Evolutionary conservation across 2,888 invertebrate species (phyloP), one percentile per base, ranked within the genome.

Genomic region (Ditula angustiorana): DNA sequence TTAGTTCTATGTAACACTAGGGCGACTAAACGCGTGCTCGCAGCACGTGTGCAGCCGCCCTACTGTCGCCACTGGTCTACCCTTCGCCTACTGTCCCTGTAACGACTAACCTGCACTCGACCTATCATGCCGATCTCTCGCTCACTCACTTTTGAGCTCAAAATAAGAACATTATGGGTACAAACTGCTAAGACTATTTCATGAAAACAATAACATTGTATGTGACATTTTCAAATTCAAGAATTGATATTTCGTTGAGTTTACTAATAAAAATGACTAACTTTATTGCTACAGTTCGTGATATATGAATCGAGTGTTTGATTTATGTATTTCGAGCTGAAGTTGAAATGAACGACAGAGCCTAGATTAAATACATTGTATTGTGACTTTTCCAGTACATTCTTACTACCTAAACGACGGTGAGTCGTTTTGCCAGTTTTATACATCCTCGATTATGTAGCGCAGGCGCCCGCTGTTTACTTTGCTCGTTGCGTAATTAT

Each of bases 351-450:
- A 72, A 72, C 58, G 75, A 76, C 77, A 75, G 67, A 75, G 78
- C 78, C 46, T 71, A 69, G 76, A 73, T 63, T 28, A 55, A 50
- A 47, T 41, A 53, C 61, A 61, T 56, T 55, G 49, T 57, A 33
- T 63, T 63, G 41, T 53, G 28, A 49, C 68, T 68, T 52, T 81
- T 82, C 61, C 83, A 82, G 83, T 81, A 73, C 74, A 73, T 57
- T 67, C 76, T 66, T 80, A 76, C 79, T 71, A 70, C 77, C 70
- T 73, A 53, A 72, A 70, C 62, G 74, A 72, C 65, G 83, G 83
- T 83, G 80, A 81, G 81, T 76, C 58, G 26, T 61, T 28, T 55
- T 50, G 46, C 23, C 21, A 30, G 28, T 52, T 35, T 10, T 37
- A n/a, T 49, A 8, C 23, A 28, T 28, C 19, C 11, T 28, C 16